Evolutionary conservation across 2,797 vertebrate species (phyloP), one percentile per base, ranked within the genome.

Genomic region (Enteromius argenteus): DNA sequence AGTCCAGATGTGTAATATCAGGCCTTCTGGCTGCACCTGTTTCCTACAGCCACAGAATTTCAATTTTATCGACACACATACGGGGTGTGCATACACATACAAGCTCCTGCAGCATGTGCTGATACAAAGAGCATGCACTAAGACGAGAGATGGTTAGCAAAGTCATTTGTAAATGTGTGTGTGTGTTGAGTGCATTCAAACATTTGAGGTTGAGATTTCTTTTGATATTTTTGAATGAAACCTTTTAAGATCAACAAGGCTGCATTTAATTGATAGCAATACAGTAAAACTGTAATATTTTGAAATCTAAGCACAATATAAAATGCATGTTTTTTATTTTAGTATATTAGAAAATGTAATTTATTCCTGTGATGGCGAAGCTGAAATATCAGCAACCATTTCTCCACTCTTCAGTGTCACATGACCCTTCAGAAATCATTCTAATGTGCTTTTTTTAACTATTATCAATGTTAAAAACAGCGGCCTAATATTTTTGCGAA

Each of bases 1-100:
- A 88, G 86, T 84, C 87, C 90, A 89, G 86, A 89, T 87, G 88
- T 85, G 86, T 87, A 87, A 87, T 88, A 87, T 81, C 85, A 87
- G 85, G 86, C 76, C 82, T 85, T 89, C 87, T 87, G 83, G 78
- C 90, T 88, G 85, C 88, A 89, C 88, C 88, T 89, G 87, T 89
- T 90, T 89, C 79, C 88, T 86, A 84, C 83, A 79, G 84, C 84
- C 84, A 79, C 85, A 83, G 84, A 86, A 88, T 86, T 88, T 84
- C 32, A 87, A 89, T 88, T 86, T 86, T 60, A 58, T 74, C 64
- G 35, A 53, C 66, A 80, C 67, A 87, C 67, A 79, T 71, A 19
- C 4, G 11, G 3, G 0, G 32, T 35, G 23, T 8, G 8, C 39
- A 9, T 68, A 66, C 77, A 75, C 19, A 44, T 19, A 66, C 60